Base-by-base conservation (phyloP, 2,113 vertebrate genomes). In the Corythaixoides concolor region DNA sequence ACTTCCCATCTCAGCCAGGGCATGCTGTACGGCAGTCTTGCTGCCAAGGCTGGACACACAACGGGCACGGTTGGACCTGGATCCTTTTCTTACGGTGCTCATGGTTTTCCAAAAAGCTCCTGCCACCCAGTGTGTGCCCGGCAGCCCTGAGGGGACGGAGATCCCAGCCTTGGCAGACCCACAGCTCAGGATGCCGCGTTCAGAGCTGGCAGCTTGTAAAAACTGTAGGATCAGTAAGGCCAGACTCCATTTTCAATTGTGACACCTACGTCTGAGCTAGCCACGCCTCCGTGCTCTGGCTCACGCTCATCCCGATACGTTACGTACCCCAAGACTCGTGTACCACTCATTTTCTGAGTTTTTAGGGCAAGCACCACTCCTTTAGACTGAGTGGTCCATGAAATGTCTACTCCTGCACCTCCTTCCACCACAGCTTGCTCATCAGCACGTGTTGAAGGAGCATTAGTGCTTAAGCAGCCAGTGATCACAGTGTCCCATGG, bases 31-130 rank as follows among this genome's bases (percentile, higher is more conserved):
- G n/a, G 20, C 67, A n/a, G 12, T 19, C 30, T 83, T 70, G 37
- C n/a, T 0, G 0, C 64, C 1, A 7, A 68, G n/a, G 23, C 37
- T 32, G 35, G 50, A 27, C n/a, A 9, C 4, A 33, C 0, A 0
- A 27, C 4, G 15, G 24, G 17, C 11, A 4, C 1, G 3, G 35
- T 0, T 2, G 27, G 20, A 47, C 24, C 27, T 2, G 4, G 39
- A 63, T 43, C 39, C 75, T 79, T 76, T 59, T 66, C 45, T 73
- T 45, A 56, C 0, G 1, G 21, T 41, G 33, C 32, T 63, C 64
- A 12, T 1, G 4, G 60, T 35, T 78, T 72, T 72, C 58, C 58
- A 52, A 47, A 89, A 45, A 68, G 39, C 35, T 86, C 62, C 53
- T 86, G 67, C 21, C 49, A 76, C 43, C 64, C 56, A 72, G 43